Evolutionary conservation across 2,888 invertebrate species (phyloP).

Genomic region (Drosophila paranaensis): DNA sequence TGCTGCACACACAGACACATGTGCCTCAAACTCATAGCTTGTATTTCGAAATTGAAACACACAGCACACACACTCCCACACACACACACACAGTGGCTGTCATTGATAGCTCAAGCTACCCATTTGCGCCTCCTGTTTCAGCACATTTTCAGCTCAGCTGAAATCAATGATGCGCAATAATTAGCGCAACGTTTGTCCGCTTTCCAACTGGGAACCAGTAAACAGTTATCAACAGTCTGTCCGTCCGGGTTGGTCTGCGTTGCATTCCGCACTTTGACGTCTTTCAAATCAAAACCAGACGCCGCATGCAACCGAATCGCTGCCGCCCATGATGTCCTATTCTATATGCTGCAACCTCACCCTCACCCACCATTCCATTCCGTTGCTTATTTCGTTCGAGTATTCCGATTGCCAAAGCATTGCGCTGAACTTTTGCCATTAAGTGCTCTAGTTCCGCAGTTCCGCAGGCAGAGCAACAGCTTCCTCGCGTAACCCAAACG

Average conservation of each 20-base stretch:
- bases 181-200: slow-evolving; percentile 69
- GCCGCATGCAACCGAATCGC: slow-evolving; percentile 40
- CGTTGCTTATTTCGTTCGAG: slow-evolving; percentile 1
- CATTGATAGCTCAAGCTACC: slow-evolving; percentile 62
- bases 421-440: slow-evolving; percentile 53
- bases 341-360: slow-evolving; percentile 3
- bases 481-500: slow-evolving; percentile 12
- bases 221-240: slow-evolving; percentile 28
- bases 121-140: background rate
- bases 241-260: slow-evolving; percentile 1
- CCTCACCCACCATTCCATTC: background rate
- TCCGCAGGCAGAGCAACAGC: slow-evolving; percentile 30
- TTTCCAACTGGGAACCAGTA: slow-evolving; percentile 13
- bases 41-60: slow-evolving; percentile 65
- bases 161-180: slow-evolving; percentile 78
- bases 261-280: slow-evolving; percentile 70
- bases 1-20: slow-evolving; percentile 4
- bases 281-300: slow-evolving; percentile 76
- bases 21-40: slow-evolving; percentile 11
- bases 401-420: slow-evolving; percentile 47
- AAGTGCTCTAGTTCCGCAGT: slow-evolving; percentile 56
- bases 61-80: slow-evolving; percentile 33
- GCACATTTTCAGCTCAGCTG: slow-evolving; percentile 20
- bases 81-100: slow-evolving; percentile 53
- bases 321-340: background rate